phyloP scores from a whole-genome alignment of 2,888 invertebrate species.

The Malacosoma neustria region DNA sequence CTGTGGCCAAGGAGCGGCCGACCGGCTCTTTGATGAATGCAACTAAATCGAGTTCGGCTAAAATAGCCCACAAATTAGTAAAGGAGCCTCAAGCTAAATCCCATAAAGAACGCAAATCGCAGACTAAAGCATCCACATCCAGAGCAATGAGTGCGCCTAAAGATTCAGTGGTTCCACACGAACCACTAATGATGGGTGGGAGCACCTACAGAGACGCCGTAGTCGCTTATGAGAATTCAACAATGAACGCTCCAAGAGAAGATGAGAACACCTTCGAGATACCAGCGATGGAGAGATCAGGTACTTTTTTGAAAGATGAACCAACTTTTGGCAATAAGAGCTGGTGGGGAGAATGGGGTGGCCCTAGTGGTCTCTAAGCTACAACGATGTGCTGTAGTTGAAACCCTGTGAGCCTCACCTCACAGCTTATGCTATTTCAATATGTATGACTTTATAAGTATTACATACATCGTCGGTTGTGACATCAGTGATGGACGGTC shows the following conservation, averaged over 20 bases:
- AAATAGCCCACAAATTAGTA: constrained; percentile 53
- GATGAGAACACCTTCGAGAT: too few relatives aligned
- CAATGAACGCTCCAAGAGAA: too few relatives aligned
- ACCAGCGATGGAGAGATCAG: constrained; percentile 76
- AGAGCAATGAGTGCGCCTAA: constrained; percentile 12
- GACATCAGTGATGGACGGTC: too few relatives aligned
- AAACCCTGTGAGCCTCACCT: too few relatives aligned
- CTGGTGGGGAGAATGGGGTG: too few relatives aligned
- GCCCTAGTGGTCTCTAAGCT: too few relatives aligned
- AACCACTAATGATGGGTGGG: constrained; percentile 53
- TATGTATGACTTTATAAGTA: too few relatives aligned
- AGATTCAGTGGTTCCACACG: constrained; percentile 13
- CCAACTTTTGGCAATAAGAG: constrained; percentile 71
- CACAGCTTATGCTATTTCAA: too few relatives aligned
- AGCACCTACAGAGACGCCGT: too few relatives aligned
- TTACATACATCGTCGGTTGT: too few relatives aligned
- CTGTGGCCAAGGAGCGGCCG: neutral
- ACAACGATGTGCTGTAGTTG: too few relatives aligned
- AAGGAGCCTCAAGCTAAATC: constrained; percentile 21
- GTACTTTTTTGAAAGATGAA: constrained; percentile 84
- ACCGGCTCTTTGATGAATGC: constrained; percentile 67
- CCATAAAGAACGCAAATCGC: neutral
- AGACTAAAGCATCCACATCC: constrained; percentile 7
- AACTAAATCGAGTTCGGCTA: constrained; percentile 75
- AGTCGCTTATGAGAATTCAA: too few relatives aligned